Base-by-base conservation (phyloP, 2,888 invertebrate genomes). In the Steinernema scapterisci region DNA sequence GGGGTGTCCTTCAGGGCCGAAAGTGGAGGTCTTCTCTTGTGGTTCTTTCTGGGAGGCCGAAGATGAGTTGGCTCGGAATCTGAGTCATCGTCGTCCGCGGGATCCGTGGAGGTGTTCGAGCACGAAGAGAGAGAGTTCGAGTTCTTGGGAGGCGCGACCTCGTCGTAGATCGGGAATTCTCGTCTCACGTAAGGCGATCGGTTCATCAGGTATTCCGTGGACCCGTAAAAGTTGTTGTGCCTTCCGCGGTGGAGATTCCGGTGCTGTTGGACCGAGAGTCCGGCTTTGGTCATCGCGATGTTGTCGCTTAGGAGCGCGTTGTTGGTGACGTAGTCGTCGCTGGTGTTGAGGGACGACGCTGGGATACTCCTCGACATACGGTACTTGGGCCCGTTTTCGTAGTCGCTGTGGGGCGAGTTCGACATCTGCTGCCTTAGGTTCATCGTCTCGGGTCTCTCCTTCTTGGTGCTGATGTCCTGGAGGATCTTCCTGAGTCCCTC, bases 271-370 rank as follows among this genome's bases (percentile, higher is more conserved):
- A 56, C 25, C n/a, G 23, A 44, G 0, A 44, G 11, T 19, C 23
- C 31, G 46, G 63, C 63, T n/a, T 63, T 63, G 38, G 63, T 31
- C 31, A 63, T 63, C 3, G 63, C 63, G 31, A 63, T 63, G 63
- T 63, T 63, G 63, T 63, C 63, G 31, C 25, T 16, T 2, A 63
- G 63, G 19, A 63, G 63, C 5, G 84, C 85, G 16, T 84, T 77
- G 43, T 79, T 77, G 9, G 82, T 74, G 19, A 85, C 85, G 74
- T 85, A 85, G 72, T 85, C 84, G 70, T 85, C 85, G 44, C 78
- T 74, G 0, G 85, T 85, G 74, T 83, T 63, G 46, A 85, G 75
- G 73, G 82, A 78, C 19, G 80, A 78, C 2, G 82, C 82, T 38
- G 75, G 70, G 21, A 45, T 44, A 9, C 52, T 56, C 43, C 71